Conservation (phyloP, 2,797 vertebrate species). For the Semaprochilodus insignis region DNA sequence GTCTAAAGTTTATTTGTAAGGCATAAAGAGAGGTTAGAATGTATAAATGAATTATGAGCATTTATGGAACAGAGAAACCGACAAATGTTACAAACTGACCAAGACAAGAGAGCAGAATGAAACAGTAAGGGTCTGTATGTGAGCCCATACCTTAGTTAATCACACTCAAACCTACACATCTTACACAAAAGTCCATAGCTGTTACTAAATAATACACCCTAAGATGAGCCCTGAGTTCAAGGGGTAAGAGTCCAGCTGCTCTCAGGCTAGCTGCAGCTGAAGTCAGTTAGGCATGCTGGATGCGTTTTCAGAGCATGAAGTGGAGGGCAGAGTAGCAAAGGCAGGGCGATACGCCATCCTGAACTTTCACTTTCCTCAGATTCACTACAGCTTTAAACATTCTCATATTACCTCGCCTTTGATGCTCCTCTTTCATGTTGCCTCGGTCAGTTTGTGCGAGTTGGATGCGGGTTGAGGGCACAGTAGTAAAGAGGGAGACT, state of each 20-base stretch:
- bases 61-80: too few relatives aligned
- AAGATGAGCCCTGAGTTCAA: background rate
- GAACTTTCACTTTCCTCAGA: background rate
- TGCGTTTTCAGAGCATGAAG: background rate
- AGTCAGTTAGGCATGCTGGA: background rate
- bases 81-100: too few relatives aligned
- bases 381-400: background rate
- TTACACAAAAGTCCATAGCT: too few relatives aligned
- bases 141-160: too few relatives aligned
- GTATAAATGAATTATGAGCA: too few relatives aligned
- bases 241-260: background rate
- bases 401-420: background rate
- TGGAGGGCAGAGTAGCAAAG: background rate
- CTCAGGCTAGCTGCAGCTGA: constrained; percentile 9
- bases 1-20: too few relatives aligned
- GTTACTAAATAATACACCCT: background rate
- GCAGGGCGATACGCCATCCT: background rate
- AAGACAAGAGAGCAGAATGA: too few relatives aligned
- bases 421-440: background rate
- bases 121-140: too few relatives aligned
- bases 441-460: background rate
- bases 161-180: too few relatives aligned
- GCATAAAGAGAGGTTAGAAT: too few relatives aligned
- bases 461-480: background rate
- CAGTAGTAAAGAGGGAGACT: background rate